Percentiles rank a stretch among this genome's conserved stretches.
Evolutionary conservation across 2,888 invertebrate species (phyloP).

Genomic region (Mimas tiliae): DNA sequence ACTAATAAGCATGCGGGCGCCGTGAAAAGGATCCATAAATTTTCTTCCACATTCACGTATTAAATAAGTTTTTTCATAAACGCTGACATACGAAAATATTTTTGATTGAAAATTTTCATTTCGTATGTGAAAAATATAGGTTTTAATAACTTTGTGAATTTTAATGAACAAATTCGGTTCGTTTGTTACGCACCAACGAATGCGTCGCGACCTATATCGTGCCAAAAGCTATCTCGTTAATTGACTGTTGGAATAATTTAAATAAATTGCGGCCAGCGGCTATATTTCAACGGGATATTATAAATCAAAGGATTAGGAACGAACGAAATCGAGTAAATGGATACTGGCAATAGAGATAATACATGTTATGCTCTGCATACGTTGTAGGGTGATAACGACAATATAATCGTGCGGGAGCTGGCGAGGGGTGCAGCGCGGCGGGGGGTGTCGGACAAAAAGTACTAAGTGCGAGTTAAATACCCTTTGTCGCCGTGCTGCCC

Average conservation of each 20-base stretch:
- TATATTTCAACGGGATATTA: constrained; percentile 76
- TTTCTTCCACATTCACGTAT: constrained; percentile 55
- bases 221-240: constrained; percentile 79
- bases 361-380: constrained; percentile 81
- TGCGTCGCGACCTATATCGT: constrained; percentile 56
- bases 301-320: constrained; percentile 83
- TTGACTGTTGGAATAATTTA: constrained; percentile 82
- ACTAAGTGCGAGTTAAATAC: constrained; percentile 84
- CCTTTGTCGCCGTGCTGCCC: constrained; percentile 77
- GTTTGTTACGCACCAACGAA: constrained; percentile 52
- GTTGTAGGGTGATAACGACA: constrained; percentile 81
- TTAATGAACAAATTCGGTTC: constrained; percentile 47
- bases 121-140: constrained; percentile 43
- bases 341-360: constrained; percentile 79
- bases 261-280: constrained; percentile 78
- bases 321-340: constrained; percentile 71
- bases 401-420: constrained; percentile 70
- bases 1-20: constrained; percentile 74
- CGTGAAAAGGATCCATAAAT: constrained; percentile 48
- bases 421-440: constrained; percentile 52
- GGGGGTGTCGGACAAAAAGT: constrained; percentile 75
- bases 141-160: constrained; percentile 48
- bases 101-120: constrained; percentile 45
- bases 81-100: constrained; percentile 35
- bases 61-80: constrained; percentile 54